phyloP scores from a whole-genome alignment of 2,113 vertebrate genomes.

The Stomatorhinus ivindoensis region DNA sequence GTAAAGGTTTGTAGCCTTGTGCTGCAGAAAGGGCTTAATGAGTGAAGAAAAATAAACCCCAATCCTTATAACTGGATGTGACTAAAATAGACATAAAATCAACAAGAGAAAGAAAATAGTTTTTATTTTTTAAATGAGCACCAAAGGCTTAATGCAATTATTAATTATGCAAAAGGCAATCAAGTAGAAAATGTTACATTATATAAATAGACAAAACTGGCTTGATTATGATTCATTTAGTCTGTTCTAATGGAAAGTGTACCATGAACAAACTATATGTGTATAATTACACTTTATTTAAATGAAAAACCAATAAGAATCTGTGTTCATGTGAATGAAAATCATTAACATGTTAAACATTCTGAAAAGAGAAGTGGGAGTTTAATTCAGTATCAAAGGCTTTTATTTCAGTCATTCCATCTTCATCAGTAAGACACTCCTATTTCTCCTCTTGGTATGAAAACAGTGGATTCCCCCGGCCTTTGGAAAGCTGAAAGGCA shows the following conservation, averaged over 20 bases:
- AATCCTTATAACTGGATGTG: background rate
- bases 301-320: constrained; percentile 14
- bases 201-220: background rate
- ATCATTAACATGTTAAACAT: constrained; percentile 13
- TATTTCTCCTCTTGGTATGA: background rate
- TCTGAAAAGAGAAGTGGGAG: background rate
- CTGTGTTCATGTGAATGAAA: constrained; percentile 13
- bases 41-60: background rate
- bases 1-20: background rate
- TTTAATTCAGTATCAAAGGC: background rate
- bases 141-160: background rate
- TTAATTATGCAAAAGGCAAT: background rate
- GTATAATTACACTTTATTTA: constrained; percentile 13
- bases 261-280: background rate
- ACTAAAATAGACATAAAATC: background rate
- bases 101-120: background rate
- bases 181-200: background rate
- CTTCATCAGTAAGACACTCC: background rate
- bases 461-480: background rate
- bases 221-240: background rate
- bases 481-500: background rate
- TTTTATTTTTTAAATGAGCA: background rate
- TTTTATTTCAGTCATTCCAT: background rate
- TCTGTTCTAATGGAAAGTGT: background rate
- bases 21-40: background rate